A percentile compares a stretch with the other conserved stretches of the same genome.
Evolutionary conservation across 1,140 invertebrate species (phyloP).

Genomic region (Drosophila serrata): DNA sequence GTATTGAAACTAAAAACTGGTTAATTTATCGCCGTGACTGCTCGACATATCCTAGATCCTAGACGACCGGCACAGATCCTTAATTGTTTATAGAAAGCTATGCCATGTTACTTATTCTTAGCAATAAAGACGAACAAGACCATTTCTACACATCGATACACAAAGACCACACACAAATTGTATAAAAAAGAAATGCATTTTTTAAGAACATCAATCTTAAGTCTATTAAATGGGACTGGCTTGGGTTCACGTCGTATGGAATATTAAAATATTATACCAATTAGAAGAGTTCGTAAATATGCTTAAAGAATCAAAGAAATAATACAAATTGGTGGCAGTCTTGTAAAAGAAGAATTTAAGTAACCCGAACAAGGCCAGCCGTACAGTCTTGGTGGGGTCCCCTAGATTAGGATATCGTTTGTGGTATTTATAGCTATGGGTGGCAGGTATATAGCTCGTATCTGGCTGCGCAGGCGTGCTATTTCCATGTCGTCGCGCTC

Average conservation of each 20-base stretch:
- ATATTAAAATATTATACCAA: no score
- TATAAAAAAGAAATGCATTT: conserved; percentile 32
- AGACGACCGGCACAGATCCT: conserved; percentile 50
- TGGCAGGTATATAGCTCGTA: conserved; percentile 93
- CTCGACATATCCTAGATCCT: conserved; percentile 55
- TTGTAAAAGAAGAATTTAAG: background rate
- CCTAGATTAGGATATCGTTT: conserved; percentile 87
- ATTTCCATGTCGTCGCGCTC: conserved; percentile 93
- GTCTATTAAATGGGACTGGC: conserved; percentile 31
- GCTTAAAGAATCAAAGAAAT: background rate
- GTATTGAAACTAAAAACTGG: conserved; percentile 41
- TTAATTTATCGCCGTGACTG: conserved; percentile 64
- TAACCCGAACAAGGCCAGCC: conserved; percentile 3
- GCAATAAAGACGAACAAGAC: conserved; percentile 35
- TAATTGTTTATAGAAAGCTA: conserved; percentile 59
- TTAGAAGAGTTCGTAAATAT: background rate
- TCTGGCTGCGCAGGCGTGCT: conserved; percentile 91
- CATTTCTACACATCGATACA: conserved; percentile 49
- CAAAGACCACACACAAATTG: conserved; percentile 40
- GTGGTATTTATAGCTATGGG: conserved; percentile 89
- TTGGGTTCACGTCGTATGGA: background rate
- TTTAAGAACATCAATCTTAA: conserved; percentile 36
- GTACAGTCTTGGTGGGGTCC: conserved; percentile 25
- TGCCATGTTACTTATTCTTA: conserved; percentile 80
- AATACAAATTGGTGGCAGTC: background rate